Percentiles rank a stretch among this genome's conserved stretches.
These are phyloP conservation scores for Nephrotoma guestfalica DNA, from an alignment of 2,888 invertebrate species.

Conservation along the genomic window DNA sequence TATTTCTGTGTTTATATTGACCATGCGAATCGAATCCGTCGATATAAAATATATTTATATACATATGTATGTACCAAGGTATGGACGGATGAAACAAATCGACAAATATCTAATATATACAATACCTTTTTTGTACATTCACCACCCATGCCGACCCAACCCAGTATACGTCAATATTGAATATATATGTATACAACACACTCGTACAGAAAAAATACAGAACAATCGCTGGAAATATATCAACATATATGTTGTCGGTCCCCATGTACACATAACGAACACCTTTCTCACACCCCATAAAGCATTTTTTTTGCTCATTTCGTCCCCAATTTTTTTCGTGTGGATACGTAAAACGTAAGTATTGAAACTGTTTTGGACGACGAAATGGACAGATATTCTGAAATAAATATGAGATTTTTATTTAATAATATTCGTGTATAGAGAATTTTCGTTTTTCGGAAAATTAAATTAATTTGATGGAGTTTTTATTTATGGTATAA, in stretches of 20 bases:
- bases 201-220: not conserved
- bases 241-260: not conserved
- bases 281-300: not conserved
- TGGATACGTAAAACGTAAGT: not conserved
- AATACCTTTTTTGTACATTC: not conserved
- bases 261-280: not conserved
- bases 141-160: not conserved
- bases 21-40: not conserved
- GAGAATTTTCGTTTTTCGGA: not conserved
- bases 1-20: not conserved
- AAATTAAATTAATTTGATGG: not conserved
- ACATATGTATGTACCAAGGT: not conserved
- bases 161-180: not conserved
- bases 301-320: not conserved
- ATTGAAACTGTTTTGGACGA: not conserved
- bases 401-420: not conserved
- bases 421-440: not conserved
- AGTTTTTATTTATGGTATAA: not conserved
- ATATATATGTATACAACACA: not conserved
- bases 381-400: not conserved
- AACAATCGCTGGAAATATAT: not conserved
- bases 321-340: not conserved
- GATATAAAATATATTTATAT: not conserved
- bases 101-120: not conserved
- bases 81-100: not conserved